Conservation (phyloP, 2,797 vertebrate species). For the Pelobates cultripes region DNA sequence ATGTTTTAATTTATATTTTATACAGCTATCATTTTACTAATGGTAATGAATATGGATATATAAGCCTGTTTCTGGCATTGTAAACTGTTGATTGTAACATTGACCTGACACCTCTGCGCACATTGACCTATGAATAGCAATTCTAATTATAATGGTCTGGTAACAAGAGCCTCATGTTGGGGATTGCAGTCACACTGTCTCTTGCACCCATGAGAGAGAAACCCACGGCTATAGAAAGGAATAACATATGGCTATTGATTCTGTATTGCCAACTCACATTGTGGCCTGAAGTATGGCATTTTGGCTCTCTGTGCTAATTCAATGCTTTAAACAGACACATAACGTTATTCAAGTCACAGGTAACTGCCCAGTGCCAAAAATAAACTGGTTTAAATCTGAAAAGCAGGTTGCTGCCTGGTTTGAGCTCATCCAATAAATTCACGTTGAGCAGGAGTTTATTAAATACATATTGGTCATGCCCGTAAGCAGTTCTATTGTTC, state of each 20-base stretch:
- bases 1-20: neutral
- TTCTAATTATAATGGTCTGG: constrained; percentile 26
- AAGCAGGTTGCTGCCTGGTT: too few species aligned
- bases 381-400: too few species aligned
- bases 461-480: too few species aligned
- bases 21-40: neutral
- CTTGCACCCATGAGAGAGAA: neutral
- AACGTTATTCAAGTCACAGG: too few species aligned
- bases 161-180: constrained; percentile 24
- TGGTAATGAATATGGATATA: neutral
- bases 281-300: neutral
- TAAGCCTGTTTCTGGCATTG: neutral
- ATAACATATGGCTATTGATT: neutral
- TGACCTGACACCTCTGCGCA: neutral
- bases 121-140: constrained; percentile 26
- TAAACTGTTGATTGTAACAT: neutral
- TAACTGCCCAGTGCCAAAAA: too few species aligned
- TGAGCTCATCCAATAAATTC: too few species aligned
- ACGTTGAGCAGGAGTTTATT: too few species aligned
- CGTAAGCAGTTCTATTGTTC: too few species aligned
- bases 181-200: neutral
- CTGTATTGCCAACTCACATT: neutral
- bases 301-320: neutral
- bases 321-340: too few species aligned
- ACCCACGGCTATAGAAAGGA: too few species aligned